Evolutionary conservation across 2,888 invertebrate species (phyloP).

Genomic region (Erebia aethiops): DNA sequence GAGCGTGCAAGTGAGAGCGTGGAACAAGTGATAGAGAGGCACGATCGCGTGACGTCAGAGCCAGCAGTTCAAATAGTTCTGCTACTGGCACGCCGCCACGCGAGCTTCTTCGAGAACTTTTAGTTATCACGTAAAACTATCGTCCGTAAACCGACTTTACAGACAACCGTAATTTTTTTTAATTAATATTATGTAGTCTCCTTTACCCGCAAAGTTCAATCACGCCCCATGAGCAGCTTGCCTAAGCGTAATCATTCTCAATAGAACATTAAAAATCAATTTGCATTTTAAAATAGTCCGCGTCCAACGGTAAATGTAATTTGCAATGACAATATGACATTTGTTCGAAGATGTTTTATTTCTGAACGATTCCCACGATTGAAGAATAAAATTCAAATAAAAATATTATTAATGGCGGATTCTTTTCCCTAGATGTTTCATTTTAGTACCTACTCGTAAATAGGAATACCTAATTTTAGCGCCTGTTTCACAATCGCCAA

Average conservation of each 20-base stretch:
- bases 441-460: too few relatives aligned
- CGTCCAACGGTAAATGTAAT: constrained; percentile 52
- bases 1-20: too few relatives aligned
- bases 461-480: too few relatives aligned
- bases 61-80: too few relatives aligned
- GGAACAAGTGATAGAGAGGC: too few relatives aligned
- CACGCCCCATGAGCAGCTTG: neutral
- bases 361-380: constrained; percentile 36
- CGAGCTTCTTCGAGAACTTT: too few relatives aligned
- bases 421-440: neutral
- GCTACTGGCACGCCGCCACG: too few relatives aligned
- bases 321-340: constrained; percentile 46
- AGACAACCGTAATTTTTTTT: too few relatives aligned
- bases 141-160: too few relatives aligned
- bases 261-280: constrained; percentile 62
- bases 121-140: too few relatives aligned
- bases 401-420: constrained; percentile 12
- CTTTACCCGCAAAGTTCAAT: neutral
- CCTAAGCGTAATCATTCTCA: constrained; percentile 13
- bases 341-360: constrained; percentile 35
- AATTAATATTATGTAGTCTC: neutral
- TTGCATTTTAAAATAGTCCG: constrained; percentile 49
- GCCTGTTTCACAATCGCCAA: too few relatives aligned
- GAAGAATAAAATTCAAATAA: constrained; percentile 9
- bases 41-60: too few relatives aligned